Evolutionary conservation across 2,113 vertebrate species (phyloP).

Genomic region (Electrona antarctica): DNA sequence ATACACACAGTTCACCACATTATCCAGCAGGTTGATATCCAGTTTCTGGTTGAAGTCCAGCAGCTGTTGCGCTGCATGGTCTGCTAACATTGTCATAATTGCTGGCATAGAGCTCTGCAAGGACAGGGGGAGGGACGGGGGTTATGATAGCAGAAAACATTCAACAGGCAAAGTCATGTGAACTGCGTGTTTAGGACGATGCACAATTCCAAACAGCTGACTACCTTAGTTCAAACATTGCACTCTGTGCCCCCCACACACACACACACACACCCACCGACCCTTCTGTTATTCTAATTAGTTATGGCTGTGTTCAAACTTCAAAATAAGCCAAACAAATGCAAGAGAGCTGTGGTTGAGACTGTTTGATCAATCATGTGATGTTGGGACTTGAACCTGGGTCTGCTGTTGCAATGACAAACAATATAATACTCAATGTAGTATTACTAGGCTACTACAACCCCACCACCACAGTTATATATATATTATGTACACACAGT

Average conservation of each 20-base stretch:
- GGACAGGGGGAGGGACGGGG: slow-evolving; percentile 49
- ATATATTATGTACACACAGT: too few species aligned
- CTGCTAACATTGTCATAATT: slow-evolving; percentile 99
- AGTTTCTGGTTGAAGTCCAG: slow-evolving; percentile 99
- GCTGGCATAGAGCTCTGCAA: slow-evolving; percentile 99
- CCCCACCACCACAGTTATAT: too few species aligned
- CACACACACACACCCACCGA: too few species aligned
- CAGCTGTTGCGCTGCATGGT: slow-evolving; percentile 99
- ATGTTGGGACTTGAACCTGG: background rate
- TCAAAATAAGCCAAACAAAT: slow-evolving; percentile 6
- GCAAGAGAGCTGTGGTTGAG: background rate
- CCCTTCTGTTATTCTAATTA: slow-evolving; percentile 38
- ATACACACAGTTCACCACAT: slow-evolving; percentile 98
- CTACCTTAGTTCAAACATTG: slow-evolving; percentile 36
- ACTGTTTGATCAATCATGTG: background rate
- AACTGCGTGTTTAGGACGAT: slow-evolving; percentile 57
- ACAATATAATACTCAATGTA: background rate
- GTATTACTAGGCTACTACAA: too few species aligned
- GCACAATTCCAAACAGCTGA: slow-evolving; percentile 70
- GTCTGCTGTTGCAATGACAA: background rate
- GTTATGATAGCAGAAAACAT: slow-evolving; percentile 60
- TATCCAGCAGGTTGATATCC: slow-evolving; percentile 99
- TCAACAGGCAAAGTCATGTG: slow-evolving; percentile 70
- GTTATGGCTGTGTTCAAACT: slow-evolving; percentile 23
- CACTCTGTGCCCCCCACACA: slow-evolving; percentile 22